Evolutionary conservation across 2,113 vertebrate genomes (phyloP).

Genomic region (Atrichornis clamosus): DNA sequence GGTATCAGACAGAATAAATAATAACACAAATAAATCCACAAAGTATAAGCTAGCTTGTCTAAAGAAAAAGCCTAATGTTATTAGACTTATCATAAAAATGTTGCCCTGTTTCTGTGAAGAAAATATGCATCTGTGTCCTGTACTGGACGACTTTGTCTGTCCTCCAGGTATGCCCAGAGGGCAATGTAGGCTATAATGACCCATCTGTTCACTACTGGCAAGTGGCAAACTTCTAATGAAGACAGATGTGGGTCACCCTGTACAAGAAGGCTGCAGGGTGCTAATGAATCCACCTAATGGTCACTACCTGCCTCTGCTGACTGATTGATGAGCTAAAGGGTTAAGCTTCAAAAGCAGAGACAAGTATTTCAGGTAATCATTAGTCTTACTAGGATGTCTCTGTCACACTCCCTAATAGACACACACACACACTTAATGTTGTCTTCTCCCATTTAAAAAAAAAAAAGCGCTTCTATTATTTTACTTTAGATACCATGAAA

Average conservation of each 20-base stretch:
- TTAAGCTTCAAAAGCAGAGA: conserved; percentile 74
- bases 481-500: conserved; percentile 10
- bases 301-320: conserved; percentile 77
- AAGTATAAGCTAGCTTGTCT: neutral
- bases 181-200: conserved; percentile 76
- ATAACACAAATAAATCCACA: neutral
- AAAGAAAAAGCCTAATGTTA: neutral
- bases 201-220: conserved; percentile 82
- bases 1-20: neutral
- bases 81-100: neutral
- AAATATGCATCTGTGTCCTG: conserved; percentile 48
- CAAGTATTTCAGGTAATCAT: conserved; percentile 64
- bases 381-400: conserved; percentile 49
- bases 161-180: conserved; percentile 79
- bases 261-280: conserved; percentile 71
- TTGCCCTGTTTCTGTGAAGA: neutral
- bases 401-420: conserved; percentile 25
- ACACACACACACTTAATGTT: neutral
- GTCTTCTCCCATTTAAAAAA: neutral
- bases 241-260: conserved; percentile 81
- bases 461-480: neutral
- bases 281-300: conserved; percentile 84
- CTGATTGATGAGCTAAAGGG: conserved; percentile 76
- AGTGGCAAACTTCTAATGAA: conserved; percentile 83
- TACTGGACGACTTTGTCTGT: conserved; percentile 67